Evolutionary conservation across 2,797 vertebrate genomes (phyloP).

Genomic region (Sparidentex hasta): DNA sequence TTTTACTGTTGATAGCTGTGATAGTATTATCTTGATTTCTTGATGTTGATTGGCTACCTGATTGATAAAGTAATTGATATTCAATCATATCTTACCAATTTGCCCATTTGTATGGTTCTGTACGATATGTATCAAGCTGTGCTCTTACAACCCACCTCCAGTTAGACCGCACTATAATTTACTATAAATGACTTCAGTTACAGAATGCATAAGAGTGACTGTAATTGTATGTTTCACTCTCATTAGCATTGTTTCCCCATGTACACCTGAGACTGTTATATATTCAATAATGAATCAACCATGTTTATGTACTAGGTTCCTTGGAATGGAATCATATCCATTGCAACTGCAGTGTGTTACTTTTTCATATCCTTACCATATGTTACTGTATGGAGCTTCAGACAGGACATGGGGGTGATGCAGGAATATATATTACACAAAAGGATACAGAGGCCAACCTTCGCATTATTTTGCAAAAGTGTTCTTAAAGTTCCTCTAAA

Average conservation of each 20-base stretch:
- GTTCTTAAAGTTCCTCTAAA: neutral
- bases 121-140: neutral
- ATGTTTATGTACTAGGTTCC: neutral
- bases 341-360: too few species aligned
- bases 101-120: neutral
- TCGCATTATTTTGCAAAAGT: neutral
- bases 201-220: conserved; percentile 26
- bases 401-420: neutral
- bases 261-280: neutral
- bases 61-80: conserved; percentile 3
- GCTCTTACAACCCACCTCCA: conserved; percentile 12
- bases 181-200: conserved; percentile 41
- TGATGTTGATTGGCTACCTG: conserved; percentile 7
- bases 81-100: neutral
- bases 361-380: neutral
- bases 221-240: conserved; percentile 41
- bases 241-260: conserved; percentile 18
- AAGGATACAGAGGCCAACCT: neutral
- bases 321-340: neutral
- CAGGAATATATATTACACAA: neutral
- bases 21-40: neutral
- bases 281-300: conserved; percentile 7
- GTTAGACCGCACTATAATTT: conserved; percentile 32
- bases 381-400: neutral
- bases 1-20: neutral